Evolutionary conservation across 2,888 invertebrate species (phyloP), one percentile per base, ranked within the genome.

Genomic region (Aphidoletes aphidimyza): DNA sequence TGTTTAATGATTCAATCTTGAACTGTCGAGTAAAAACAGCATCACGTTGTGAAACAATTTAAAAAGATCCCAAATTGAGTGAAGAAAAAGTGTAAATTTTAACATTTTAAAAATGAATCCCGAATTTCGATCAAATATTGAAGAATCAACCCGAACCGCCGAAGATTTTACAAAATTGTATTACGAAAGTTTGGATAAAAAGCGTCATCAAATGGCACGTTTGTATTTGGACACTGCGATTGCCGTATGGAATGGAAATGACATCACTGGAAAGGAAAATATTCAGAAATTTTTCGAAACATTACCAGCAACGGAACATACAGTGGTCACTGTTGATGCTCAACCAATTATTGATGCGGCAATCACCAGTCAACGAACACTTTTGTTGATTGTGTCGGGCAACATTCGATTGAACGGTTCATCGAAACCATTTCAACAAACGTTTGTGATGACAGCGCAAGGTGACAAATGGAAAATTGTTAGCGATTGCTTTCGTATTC

Each of bases 401-500:
- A 93, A 93, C 85, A 96, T 97, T 0, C 94, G 93, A 86, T 96
- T 94, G 87, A 92, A 93, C 9, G 92, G 92, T 87, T 86, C 90
- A 0, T 88, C 92, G 26, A 94, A 94, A 87, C 92, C 93, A 0
- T 97, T 96, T 87, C 94, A 94, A 88, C 96, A 98, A 90, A 95
- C 94, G 47, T 97, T 98, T 88, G 91, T 97, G 37, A 93, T 98
- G 84, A 96, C 97, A 0, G 96, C 96, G 8, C 93, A 95, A 86
- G 95, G 94, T 22, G 96, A 96, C 86, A 97, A 97, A 88, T 98
- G 97, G 97, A 97, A 97, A 90, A 95, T 98, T 87, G 96, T 96
- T 17, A 95, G 95, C 78, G 97, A 98, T 88, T 95, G 94, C 87
- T 97, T 96, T 87, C 92, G 97, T 88, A 91, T 95, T 87, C 95